These are phyloP conservation scores for Drosophila setifemur DNA, from an alignment of 1,140 invertebrate genomes.

Conservation along the genomic window DNA sequence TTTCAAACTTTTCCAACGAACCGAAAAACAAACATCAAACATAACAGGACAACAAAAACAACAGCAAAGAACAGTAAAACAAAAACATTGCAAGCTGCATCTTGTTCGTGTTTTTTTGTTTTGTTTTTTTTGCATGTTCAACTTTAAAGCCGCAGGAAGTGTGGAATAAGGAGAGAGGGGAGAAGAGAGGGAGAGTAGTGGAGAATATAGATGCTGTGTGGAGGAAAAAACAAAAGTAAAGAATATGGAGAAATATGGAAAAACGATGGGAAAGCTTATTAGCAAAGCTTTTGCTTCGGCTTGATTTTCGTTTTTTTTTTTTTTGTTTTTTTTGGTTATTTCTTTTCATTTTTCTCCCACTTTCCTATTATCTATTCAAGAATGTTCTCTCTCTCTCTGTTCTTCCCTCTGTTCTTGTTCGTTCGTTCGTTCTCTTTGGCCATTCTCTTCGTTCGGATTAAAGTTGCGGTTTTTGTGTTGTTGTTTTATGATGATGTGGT, in stretches of 20 bases:
- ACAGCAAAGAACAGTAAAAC: background rate
- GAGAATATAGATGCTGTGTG: background rate
- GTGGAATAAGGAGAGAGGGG: no score
- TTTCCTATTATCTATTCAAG: no score
- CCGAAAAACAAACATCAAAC: background rate
- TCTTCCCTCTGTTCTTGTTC: background rate
- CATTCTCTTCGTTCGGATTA: background rate
- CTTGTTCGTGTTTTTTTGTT: no score
- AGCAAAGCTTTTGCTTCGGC: conserved; percentile 9
- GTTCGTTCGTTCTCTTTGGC: background rate
- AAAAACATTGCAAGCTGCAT: conserved; percentile 37
- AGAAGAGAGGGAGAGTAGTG: background rate
- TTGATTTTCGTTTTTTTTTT: background rate
- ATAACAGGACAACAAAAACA: background rate
- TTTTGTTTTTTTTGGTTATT: background rate
- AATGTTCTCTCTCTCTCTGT: background rate
- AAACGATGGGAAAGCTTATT: conserved; percentile 6
- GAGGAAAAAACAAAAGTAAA: background rate
- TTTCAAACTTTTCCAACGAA: conserved; percentile 33
- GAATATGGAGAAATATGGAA: background rate
- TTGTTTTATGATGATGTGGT: background rate
- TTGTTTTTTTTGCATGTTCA: no score
- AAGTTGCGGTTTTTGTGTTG: conserved; percentile 1
- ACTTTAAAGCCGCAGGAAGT: no score
- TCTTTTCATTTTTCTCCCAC: background rate